Evolutionary conservation across 2,797 vertebrate genomes (phyloP).

Genomic region (Botia almorhae): DNA sequence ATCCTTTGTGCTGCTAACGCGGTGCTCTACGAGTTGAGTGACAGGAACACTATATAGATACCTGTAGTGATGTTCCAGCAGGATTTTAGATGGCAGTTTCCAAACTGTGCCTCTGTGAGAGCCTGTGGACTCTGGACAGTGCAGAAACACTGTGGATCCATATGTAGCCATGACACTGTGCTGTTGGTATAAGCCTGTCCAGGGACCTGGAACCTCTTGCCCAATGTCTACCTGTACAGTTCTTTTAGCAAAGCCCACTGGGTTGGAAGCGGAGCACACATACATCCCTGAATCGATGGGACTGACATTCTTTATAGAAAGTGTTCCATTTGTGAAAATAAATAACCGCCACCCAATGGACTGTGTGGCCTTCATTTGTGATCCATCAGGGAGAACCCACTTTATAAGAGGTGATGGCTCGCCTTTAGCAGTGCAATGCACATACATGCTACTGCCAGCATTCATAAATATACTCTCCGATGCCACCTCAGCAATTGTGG

Average conservation of each 20-base stretch:
- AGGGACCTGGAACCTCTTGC: slow-evolving; percentile 58
- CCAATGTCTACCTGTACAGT: slow-evolving; percentile 72
- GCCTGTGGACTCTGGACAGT: slow-evolving; percentile 78
- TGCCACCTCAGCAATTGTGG: slow-evolving; percentile 72
- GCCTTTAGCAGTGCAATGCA: slow-evolving; percentile 80
- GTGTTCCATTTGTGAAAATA: slow-evolving; percentile 82
- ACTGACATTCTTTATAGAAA: slow-evolving; percentile 72
- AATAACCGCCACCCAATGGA: slow-evolving; percentile 77
- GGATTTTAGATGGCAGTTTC: slow-evolving; percentile 78
- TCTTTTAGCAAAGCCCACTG: slow-evolving; percentile 76
- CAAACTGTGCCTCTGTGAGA: slow-evolving; percentile 75
- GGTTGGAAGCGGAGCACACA: slow-evolving; percentile 77
- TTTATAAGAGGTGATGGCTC: slow-evolving; percentile 76
- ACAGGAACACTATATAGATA: slow-evolving; percentile 38
- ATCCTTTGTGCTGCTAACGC: no score
- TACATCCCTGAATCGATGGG: slow-evolving; percentile 77
- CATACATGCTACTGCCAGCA: slow-evolving; percentile 72
- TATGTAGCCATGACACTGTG: slow-evolving; percentile 79
- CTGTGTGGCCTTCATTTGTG: slow-evolving; percentile 78
- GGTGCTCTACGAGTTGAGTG: no score
- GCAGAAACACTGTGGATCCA: slow-evolving; percentile 79
- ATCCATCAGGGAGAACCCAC: slow-evolving; percentile 77
- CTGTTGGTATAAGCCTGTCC: slow-evolving; percentile 65
- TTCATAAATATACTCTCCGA: slow-evolving; percentile 70
- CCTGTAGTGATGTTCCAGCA: slow-evolving; percentile 79